Evolutionary conservation across 2,888 invertebrate species (phyloP).

Genomic region (Drosophila eohydei): DNA sequence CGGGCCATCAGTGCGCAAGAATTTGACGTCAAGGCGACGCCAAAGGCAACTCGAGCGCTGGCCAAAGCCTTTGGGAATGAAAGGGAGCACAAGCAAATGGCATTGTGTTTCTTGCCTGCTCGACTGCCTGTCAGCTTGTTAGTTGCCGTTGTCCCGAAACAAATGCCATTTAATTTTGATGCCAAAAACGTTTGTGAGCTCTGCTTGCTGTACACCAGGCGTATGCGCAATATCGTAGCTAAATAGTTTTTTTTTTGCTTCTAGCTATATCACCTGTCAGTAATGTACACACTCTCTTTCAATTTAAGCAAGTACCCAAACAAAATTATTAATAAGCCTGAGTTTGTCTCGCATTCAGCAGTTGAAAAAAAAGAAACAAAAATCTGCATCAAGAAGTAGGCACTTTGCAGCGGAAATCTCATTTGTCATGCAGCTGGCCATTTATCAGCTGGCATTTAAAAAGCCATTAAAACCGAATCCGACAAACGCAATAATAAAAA

Average conservation of each 20-base stretch:
- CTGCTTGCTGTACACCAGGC: slow-evolving; percentile 8
- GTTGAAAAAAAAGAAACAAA: slow-evolving; percentile 31
- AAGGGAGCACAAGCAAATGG: slow-evolving; percentile 40
- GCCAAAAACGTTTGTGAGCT: slow-evolving; percentile 52
- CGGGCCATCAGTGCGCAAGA: slow-evolving; percentile 1
- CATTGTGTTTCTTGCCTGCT: slow-evolving; percentile 37
- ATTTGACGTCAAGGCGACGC: slow-evolving; percentile 53
- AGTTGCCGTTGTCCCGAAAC: slow-evolving; percentile 45
- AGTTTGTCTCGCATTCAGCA: slow-evolving; percentile 29
- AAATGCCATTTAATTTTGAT: slow-evolving; percentile 71
- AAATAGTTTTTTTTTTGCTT: background rate
- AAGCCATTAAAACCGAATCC: slow-evolving; percentile 81
- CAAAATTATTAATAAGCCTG: slow-evolving; percentile 66
- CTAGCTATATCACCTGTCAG: background rate
- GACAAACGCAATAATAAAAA: slow-evolving; percentile 52
- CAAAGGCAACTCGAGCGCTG: slow-evolving; percentile 47
- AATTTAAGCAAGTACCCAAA: slow-evolving; percentile 22
- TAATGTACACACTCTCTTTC: slow-evolving; percentile 8
- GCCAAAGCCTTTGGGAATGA: slow-evolving; percentile 43
- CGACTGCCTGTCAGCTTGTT: slow-evolving; percentile 48
- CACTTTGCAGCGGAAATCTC: slow-evolving; percentile 68
- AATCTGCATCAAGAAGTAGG: slow-evolving; percentile 35
- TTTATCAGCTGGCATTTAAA: slow-evolving; percentile 81
- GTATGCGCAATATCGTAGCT: slow-evolving; percentile 50
- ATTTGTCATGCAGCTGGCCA: slow-evolving; percentile 78